Conservation (phyloP, 2,888 invertebrate species). For the Bugula neritina region DNA sequence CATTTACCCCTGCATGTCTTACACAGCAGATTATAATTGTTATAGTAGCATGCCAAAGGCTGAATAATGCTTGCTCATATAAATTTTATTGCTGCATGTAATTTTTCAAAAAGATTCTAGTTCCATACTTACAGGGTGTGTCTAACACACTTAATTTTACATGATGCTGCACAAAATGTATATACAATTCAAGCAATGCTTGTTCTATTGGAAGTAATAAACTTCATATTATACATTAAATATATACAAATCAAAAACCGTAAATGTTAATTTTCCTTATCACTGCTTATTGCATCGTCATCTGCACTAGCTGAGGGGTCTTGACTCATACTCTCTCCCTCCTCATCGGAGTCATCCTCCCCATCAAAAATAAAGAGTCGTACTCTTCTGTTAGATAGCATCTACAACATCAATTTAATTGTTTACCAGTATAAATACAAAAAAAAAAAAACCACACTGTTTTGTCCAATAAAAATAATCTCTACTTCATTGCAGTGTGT, state of each 20-base stretch:
- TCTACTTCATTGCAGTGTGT: too few species aligned
- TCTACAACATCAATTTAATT: too few species aligned
- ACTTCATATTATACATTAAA: background rate
- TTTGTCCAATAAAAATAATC: too few species aligned
- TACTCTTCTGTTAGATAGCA: conserved; percentile 7
- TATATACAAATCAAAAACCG: background rate
- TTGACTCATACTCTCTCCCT: background rate
- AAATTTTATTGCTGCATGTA: too few species aligned
- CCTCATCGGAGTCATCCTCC: conserved; percentile 14
- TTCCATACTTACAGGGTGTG: background rate
- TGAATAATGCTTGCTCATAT: too few species aligned
- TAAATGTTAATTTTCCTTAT: background rate
- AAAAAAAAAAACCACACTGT: too few species aligned
- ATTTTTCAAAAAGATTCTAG: too few species aligned
- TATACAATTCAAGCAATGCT: too few species aligned
- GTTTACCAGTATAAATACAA: too few species aligned
- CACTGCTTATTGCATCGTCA: background rate
- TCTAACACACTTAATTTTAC: background rate
- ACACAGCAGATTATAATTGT: too few species aligned
- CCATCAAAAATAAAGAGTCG: conserved; percentile 11
- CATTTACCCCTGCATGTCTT: too few species aligned
- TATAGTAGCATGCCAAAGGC: background rate
- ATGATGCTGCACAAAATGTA: background rate
- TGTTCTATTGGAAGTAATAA: too few species aligned
- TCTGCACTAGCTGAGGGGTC: background rate